Evolutionary conservation across 2,888 invertebrate genomes (phyloP), one percentile per base, ranked within the genome.

Genomic region (Sceliomorpha sp.): DNA sequence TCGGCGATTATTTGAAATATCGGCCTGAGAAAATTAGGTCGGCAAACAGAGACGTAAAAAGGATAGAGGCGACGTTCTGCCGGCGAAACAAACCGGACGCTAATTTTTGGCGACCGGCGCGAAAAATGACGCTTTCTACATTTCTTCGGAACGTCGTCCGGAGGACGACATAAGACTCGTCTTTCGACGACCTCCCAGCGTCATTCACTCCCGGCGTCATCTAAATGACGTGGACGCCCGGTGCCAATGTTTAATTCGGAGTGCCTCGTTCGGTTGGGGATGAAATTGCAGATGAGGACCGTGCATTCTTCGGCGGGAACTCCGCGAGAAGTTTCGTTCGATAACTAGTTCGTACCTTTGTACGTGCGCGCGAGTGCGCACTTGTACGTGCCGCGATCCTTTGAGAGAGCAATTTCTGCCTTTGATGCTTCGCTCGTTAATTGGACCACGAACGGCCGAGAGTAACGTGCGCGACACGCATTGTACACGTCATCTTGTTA

Each of bases 381-480:
- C 32, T 10, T 31, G 32, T 32, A 36, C 45, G 45, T 32, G 44
- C n/a, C 5, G 45, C 24, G 26, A 53, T 59, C 66, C 66, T 67
- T 67, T 67, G 66, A 59, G 59, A 40, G 55, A 50, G 55, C 48
- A 60, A 67, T 59, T 59, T 59, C 55, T 42, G 55, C 37, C 60
- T 67, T 67, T 60, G 67, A 67, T 37, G 67, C 48, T 40, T 47
- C 39, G 27, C 42, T 45, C 37, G 67, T 55, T 67, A 60, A 67
- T 67, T 60, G 67, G 36, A 48, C 53, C 55, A 42, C 15, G 36
- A 40, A 29, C 39, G 48, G 42, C 17, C 48, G 36, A 64, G 48
- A 48, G 26, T 13, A 24, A 13, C 27, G 24, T 7, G 24, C n/a
- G 20, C 20, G 39, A 17, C 55, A 56, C 42, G 51, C 47, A 66